phyloP scores from a whole-genome alignment of 2,888 invertebrate genomes.

The Nomada fucata region DNA sequence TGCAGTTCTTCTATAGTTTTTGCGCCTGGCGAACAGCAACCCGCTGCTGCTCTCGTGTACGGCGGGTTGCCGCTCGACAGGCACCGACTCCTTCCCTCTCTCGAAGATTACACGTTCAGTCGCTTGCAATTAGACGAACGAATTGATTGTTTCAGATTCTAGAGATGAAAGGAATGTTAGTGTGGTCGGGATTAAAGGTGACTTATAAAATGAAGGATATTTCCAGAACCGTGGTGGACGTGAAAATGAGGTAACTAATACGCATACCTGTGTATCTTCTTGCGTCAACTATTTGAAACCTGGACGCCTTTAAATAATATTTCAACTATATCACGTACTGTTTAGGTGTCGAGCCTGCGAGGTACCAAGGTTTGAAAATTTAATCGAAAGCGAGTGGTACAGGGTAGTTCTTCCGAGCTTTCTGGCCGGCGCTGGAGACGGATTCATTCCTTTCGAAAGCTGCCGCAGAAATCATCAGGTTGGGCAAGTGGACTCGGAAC shows the following conservation, averaged over 20 bases:
- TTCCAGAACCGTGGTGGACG: slow-evolving; percentile 61
- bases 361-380: slow-evolving; percentile 87
- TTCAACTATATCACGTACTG: neutral
- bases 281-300: neutral
- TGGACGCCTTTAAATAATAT: neutral
- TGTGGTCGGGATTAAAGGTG: slow-evolving; percentile 78
- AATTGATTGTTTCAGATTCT: slow-evolving; percentile 61
- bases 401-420: slow-evolving; percentile 86
- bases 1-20: too few relatives aligned
- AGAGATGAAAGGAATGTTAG: slow-evolving; percentile 63
- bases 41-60: neutral
- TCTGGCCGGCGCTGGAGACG: slow-evolving; percentile 88
- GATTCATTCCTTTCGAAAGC: slow-evolving; percentile 85
- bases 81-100: neutral
- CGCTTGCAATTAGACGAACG: neutral
- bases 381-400: slow-evolving; percentile 87
- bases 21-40: too few relatives aligned
- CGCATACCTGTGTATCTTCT: neutral
- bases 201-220: slow-evolving; percentile 66
- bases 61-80: slow-evolving; percentile 2
- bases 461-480: slow-evolving; percentile 85
- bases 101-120: neutral
- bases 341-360: slow-evolving; percentile 87
- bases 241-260: slow-evolving; percentile 72
- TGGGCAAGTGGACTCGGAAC: slow-evolving; percentile 86